phyloP scores from a whole-genome alignment of 2,888 invertebrate genomes.

The Eristalinus sepulchralis region DNA sequence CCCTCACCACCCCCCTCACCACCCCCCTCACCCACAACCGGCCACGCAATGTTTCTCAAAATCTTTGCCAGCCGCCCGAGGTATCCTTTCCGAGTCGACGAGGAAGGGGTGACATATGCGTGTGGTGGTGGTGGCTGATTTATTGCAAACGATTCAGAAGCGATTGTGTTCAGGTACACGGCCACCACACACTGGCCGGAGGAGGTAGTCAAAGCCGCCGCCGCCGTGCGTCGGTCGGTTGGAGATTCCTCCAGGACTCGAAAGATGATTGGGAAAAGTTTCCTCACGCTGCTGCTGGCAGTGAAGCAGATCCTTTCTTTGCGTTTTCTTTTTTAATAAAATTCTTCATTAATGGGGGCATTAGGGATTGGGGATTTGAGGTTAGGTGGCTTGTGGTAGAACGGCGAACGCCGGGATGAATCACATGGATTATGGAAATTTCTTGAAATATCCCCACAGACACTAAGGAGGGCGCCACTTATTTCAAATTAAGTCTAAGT shows the following conservation, averaged over 20 bases:
- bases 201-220: background rate
- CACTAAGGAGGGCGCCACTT: background rate
- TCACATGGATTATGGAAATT: background rate
- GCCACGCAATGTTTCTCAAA: background rate
- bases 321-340: background rate
- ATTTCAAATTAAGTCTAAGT: background rate
- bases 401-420: background rate
- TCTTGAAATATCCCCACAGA: background rate
- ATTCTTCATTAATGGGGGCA: background rate
- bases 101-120: slow-evolving; percentile 37
- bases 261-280: slow-evolving; percentile 16
- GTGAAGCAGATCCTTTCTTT: background rate
- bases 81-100: background rate
- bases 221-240: background rate
- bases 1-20: background rate
- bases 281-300: background rate
- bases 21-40: background rate
- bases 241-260: background rate
- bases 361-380: background rate
- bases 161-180: slow-evolving; percentile 34
- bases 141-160: slow-evolving; percentile 39
- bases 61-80: background rate
- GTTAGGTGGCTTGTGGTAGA: background rate
- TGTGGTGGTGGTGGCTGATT: slow-evolving; percentile 51
- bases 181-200: slow-evolving; percentile 6